Evolutionary conservation across 2,797 vertebrate genomes (phyloP).

Genomic region (Anableps anableps): DNA sequence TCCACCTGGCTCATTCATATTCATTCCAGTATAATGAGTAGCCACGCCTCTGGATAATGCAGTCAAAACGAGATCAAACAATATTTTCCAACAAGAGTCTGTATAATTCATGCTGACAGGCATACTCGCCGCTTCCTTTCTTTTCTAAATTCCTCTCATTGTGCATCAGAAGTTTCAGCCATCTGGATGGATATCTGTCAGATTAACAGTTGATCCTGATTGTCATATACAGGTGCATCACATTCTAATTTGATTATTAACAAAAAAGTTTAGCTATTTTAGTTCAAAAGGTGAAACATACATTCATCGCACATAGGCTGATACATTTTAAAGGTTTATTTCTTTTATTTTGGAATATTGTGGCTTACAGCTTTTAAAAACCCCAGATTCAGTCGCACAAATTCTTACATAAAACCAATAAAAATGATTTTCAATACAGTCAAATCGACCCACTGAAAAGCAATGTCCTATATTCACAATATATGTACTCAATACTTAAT

Average conservation of each 20-base stretch:
- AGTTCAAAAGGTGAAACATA: neutral
- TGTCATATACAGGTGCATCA: neutral
- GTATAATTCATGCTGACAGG: slow-evolving; percentile 67
- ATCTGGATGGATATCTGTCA: slow-evolving; percentile 28
- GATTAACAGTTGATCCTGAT: slow-evolving; percentile 36
- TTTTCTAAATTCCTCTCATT: slow-evolving; percentile 38
- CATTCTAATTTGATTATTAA: neutral
- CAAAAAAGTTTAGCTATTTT: neutral
- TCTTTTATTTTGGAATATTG: neutral
- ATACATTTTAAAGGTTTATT: too few species aligned
- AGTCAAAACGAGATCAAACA: slow-evolving; percentile 75
- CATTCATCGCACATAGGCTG: too few species aligned
- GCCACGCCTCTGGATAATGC: slow-evolving; percentile 64
- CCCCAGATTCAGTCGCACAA: neutral
- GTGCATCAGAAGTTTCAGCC: slow-evolving; percentile 24
- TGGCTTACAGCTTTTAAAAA: neutral
- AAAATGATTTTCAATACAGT: neutral
- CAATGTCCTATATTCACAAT: neutral
- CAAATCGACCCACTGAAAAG: neutral
- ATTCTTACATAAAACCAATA: neutral
- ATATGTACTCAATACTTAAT: neutral
- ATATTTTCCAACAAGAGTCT: slow-evolving; percentile 67
- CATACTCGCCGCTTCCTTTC: slow-evolving; percentile 43
- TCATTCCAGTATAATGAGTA: slow-evolving; percentile 72
- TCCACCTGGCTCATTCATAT: slow-evolving; percentile 78